phyloP scores from a whole-genome alignment of 2,113 vertebrate species.

The Gobio gobio region DNA sequence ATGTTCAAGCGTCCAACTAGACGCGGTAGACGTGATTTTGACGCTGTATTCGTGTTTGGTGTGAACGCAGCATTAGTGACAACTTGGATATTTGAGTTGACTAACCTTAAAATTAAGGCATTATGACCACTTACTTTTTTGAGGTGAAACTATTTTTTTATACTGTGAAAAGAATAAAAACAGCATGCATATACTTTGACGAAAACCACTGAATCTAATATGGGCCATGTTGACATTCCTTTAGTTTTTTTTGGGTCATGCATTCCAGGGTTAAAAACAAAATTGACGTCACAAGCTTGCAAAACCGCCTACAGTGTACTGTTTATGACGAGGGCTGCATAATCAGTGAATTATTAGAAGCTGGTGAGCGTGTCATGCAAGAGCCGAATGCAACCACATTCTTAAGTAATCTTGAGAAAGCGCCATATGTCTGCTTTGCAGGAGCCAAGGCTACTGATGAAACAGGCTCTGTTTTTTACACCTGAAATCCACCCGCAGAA shows the following conservation, averaged over 20 bases:
- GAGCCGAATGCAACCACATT: slow-evolving; percentile 9
- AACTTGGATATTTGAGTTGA: no score
- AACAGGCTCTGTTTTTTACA: slow-evolving; percentile 36
- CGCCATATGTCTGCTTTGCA: slow-evolving; percentile 30
- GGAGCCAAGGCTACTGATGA: slow-evolving; percentile 39
- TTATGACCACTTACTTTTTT: no score
- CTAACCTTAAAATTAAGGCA: no score
- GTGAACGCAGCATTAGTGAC: no score
- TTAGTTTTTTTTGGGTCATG: not conserved
- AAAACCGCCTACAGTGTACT: not conserved
- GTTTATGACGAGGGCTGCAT: not conserved
- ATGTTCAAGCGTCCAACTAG: no score
- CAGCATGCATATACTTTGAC: not conserved
- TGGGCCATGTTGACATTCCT: not conserved
- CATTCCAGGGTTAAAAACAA: slow-evolving; percentile 15
- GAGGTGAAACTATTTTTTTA: no score
- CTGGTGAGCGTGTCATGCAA: not conserved
- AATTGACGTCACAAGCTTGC: not conserved
- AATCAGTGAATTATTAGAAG: not conserved
- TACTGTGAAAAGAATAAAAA: not conserved
- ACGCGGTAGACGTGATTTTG: no score
- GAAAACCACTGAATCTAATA: not conserved
- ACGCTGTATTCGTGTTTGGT: no score
- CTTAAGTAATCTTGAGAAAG: slow-evolving; percentile 38
- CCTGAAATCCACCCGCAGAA: slow-evolving; percentile 29